Evolutionary conservation across 2,797 vertebrate genomes (phyloP).

Genomic region (Melanotaenia boesemani): DNA sequence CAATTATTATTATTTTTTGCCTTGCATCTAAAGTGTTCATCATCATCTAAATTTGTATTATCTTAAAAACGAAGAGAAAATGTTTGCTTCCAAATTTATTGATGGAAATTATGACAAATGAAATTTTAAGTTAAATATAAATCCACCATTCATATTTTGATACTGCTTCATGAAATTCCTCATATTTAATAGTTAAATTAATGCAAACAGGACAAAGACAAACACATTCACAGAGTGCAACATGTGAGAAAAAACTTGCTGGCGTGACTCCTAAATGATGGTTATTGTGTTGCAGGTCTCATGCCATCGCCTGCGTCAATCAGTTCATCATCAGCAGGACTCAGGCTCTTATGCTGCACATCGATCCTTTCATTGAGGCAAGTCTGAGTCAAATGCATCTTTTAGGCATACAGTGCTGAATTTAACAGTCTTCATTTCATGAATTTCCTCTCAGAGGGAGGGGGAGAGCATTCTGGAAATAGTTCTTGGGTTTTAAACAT

Average conservation of each 20-base stretch:
- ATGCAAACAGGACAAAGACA: neutral
- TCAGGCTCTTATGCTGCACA: constrained; percentile 97
- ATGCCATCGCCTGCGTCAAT: constrained; percentile 97
- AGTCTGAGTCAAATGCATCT: constrained; percentile 30
- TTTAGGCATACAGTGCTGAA: neutral
- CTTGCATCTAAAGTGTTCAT: neutral
- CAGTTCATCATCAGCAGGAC: constrained; percentile 98
- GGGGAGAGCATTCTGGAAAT: neutral
- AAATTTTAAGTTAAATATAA: neutral
- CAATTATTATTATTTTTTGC: neutral
- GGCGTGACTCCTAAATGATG: constrained; percentile 26
- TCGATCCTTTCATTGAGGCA: constrained; percentile 97
- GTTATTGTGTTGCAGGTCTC: constrained; percentile 86
- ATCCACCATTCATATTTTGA: neutral
- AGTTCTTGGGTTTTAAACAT: neutral
- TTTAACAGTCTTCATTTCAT: neutral
- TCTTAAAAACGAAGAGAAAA: neutral
- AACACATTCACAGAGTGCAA: constrained; percentile 46
- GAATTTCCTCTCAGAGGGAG: neutral
- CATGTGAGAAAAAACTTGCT: constrained; percentile 46
- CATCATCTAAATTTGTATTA: neutral
- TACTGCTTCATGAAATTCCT: neutral
- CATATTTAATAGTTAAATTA: constrained; percentile 16
- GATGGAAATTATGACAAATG: neutral
- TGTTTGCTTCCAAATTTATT: neutral